Percentiles rank a stretch among this genome's conserved stretches.
Conservation (phyloP, 2,888 invertebrate genomes). For the Zygothrica quintamaculata region DNA sequence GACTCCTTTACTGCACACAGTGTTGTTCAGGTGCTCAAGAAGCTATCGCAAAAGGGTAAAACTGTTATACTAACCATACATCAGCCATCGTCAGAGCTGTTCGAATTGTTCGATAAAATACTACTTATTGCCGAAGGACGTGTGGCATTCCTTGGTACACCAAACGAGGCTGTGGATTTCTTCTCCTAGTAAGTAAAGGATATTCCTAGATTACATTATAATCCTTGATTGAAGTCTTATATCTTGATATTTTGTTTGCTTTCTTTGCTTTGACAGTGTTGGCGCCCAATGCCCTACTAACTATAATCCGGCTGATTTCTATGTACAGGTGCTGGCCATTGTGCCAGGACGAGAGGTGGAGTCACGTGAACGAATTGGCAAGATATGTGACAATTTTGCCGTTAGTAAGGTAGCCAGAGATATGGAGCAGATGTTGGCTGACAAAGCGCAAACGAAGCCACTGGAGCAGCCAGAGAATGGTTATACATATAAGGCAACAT, state of each 20-base stretch:
- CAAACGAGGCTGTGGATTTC: constrained; percentile 91
- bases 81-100: constrained; percentile 97
- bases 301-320: constrained; percentile 97
- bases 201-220: background rate
- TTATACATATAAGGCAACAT: constrained; percentile 87
- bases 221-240: too few relatives aligned
- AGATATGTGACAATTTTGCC: constrained; percentile 91
- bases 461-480: constrained; percentile 87
- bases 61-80: constrained; percentile 97
- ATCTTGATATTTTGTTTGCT: too few relatives aligned
- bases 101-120: constrained; percentile 94
- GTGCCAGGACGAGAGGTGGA: constrained; percentile 92
- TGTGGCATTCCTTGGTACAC: constrained; percentile 94
- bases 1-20: constrained; percentile 99
- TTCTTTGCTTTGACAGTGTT: constrained; percentile 85
- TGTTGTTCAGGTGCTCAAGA: constrained; percentile 92
- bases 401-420: constrained; percentile 82
- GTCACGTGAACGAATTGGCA: constrained; percentile 91
- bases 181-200: constrained; percentile 88
- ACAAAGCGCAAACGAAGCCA: constrained; percentile 61
- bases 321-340: constrained; percentile 94
- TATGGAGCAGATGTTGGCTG: constrained; percentile 80
- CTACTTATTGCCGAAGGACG: constrained; percentile 96
- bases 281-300: constrained; percentile 94
- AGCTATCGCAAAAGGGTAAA: constrained; percentile 91